A percentile compares a stretch with the other conserved stretches of the same genome.
These are phyloP conservation scores for Anas capensis DNA, from an alignment of 2,797 vertebrate genomes.

Conservation along the genomic window DNA sequence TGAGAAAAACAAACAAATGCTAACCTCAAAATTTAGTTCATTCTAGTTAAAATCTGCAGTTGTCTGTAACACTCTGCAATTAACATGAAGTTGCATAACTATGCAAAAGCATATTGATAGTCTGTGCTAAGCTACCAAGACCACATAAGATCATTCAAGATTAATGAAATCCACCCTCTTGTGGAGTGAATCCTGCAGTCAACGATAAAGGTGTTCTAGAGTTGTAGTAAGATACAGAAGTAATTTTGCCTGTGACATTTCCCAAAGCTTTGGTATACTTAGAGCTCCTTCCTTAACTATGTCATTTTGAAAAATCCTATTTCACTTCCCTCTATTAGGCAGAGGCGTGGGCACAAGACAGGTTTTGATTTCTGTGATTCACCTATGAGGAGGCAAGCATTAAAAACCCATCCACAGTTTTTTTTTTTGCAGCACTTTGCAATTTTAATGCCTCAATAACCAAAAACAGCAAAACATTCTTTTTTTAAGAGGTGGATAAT, in stretches of 20 bases:
- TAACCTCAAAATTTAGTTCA: not conserved
- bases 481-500: not conserved
- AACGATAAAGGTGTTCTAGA: not conserved
- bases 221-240: not conserved
- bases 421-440: not conserved
- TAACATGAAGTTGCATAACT: not conserved
- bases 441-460: not conserved
- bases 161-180: not conserved
- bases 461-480: accelerated
- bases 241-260: not conserved
- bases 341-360: not conserved
- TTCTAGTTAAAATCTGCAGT: not conserved
- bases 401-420: not conserved
- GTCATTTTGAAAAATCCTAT: accelerated
- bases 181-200: too few relatives aligned
- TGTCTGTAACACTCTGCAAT: not conserved
- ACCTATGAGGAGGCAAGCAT: not conserved
- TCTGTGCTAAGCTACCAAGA: accelerated
- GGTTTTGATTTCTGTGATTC: not conserved
- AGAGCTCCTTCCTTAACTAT: not conserved
- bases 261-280: not conserved
- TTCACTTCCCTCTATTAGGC: accelerated
- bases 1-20: not conserved
- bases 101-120: accelerated
- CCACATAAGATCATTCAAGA: not conserved